Evolutionary conservation across 2,113 vertebrate genomes (phyloP).

Genomic region (Psephotus haematonotus): DNA sequence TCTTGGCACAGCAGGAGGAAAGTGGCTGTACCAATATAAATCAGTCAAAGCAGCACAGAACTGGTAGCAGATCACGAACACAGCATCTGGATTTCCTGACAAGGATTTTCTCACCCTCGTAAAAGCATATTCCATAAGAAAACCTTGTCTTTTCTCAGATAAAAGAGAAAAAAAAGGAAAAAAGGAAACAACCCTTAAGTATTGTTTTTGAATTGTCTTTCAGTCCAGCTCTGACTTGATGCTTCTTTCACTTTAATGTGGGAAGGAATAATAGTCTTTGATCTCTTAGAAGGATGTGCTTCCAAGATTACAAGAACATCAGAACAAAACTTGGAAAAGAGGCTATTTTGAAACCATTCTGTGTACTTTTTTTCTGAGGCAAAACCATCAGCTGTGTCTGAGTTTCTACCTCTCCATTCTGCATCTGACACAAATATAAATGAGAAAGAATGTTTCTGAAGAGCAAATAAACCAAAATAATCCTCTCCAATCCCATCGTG

Average conservation of each 20-base stretch:
- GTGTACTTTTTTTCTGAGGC: neutral
- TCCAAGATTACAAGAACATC: neutral
- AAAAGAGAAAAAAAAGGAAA: neutral
- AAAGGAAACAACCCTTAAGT: neutral
- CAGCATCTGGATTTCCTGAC: neutral
- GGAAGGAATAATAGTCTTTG: conserved; percentile 17
- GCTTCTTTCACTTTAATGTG: conserved; percentile 21
- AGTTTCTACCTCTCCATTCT: neutral
- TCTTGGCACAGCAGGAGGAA: accelerated
- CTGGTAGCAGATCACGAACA: neutral
- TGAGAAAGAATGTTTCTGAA: neutral
- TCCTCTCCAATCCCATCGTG: neutral
- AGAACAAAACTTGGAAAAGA: conserved; percentile 4
- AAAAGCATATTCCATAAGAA: neutral
- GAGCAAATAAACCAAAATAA: neutral
- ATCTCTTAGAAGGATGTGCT: neutral
- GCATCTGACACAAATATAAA: neutral
- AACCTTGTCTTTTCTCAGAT: neutral
- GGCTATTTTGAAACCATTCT: neutral
- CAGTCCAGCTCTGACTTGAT: conserved; percentile 37
- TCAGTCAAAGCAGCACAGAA: neutral
- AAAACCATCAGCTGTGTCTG: neutral
- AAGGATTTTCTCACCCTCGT: neutral
- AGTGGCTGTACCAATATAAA: neutral
- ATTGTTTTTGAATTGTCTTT: neutral